Evolutionary conservation across 2,797 vertebrate genomes (phyloP).

Genomic region (Dromococcyx pavoninus): DNA sequence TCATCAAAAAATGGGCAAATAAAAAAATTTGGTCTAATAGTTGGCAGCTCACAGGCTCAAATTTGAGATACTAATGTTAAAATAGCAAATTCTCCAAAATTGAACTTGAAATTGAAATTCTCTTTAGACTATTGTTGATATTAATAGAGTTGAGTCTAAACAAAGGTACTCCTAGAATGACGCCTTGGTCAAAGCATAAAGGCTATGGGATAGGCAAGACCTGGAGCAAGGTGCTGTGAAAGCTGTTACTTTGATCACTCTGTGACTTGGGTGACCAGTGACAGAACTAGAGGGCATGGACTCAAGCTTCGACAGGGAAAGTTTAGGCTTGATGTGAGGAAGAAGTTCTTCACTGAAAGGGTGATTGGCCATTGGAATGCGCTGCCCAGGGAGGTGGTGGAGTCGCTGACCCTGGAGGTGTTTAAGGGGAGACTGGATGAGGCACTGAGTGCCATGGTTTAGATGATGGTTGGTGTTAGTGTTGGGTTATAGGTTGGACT

Average conservation of each 20-base stretch:
- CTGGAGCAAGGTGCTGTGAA: not conserved
- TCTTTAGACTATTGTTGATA: not conserved
- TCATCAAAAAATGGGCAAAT: not conserved
- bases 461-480: too few relatives aligned
- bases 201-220: not conserved
- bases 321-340: too few relatives aligned
- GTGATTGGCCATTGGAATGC: too few relatives aligned
- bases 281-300: too few relatives aligned
- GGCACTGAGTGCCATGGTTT: too few relatives aligned
- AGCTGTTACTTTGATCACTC: not conserved
- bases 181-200: not conserved
- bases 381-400: too few relatives aligned
- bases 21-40: not conserved
- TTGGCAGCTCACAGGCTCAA: not conserved
- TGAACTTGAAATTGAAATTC: not conserved
- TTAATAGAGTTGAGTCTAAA: accelerated
- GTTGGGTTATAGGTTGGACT: too few relatives aligned
- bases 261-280: too few relatives aligned
- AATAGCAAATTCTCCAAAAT: not conserved
- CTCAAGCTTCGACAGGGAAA: too few relatives aligned
- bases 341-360: too few relatives aligned
- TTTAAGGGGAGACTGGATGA: too few relatives aligned
- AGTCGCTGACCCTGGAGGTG: too few relatives aligned
- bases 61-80: not conserved
- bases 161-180: not conserved